phyloP scores from a whole-genome alignment of 2,797 vertebrate species.

The Hypotaenidia okinawae region DNA sequence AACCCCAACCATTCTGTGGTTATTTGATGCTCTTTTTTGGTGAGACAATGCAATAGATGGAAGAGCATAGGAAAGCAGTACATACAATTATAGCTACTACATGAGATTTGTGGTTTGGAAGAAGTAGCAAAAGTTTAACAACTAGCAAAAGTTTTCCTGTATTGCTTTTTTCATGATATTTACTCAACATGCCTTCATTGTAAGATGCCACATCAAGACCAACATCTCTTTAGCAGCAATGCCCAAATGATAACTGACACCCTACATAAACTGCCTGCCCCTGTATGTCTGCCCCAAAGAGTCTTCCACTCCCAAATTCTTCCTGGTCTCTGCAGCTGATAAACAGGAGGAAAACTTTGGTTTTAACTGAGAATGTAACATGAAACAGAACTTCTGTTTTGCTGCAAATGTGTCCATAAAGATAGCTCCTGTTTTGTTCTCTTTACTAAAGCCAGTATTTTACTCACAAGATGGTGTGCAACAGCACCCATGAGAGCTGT shows the following conservation, averaged over 20 bases:
- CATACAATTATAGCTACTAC: neutral
- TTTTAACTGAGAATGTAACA: neutral
- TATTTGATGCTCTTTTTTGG: neutral
- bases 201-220: neutral
- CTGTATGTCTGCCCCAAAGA: neutral
- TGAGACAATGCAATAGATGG: neutral
- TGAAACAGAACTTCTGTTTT: neutral
- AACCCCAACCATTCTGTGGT: too few species aligned
- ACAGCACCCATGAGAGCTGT: neutral
- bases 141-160: neutral
- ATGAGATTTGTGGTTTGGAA: neutral
- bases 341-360: neutral
- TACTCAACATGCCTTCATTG: neutral
- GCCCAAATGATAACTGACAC: neutral
- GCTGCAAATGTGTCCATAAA: neutral
- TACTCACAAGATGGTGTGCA: constrained; percentile 22
- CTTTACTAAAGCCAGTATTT: constrained; percentile 35
- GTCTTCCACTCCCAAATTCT: neutral
- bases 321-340: neutral
- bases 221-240: neutral
- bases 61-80: neutral
- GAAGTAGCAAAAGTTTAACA: neutral
- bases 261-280: neutral
- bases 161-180: neutral
- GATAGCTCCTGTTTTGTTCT: neutral